Percentiles rank a stretch among this genome's conserved stretches.
Conservation (phyloP, 1,140 invertebrate genomes). For the Cyrtorhinus lividipennis region DNA sequence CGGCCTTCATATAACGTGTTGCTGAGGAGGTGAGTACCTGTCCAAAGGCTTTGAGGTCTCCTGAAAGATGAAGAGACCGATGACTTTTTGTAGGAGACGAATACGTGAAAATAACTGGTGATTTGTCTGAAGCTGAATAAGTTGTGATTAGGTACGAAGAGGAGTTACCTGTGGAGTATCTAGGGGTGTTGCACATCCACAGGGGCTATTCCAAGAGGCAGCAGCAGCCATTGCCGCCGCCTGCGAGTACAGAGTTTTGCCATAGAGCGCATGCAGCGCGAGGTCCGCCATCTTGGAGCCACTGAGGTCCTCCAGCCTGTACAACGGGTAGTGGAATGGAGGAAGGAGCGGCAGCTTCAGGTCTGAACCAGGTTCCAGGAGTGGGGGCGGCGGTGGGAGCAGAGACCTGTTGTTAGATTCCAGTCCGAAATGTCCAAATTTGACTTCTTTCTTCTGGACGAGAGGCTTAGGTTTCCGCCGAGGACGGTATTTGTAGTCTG, state of each 20-base stretch:
- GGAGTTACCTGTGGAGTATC: conserved; percentile 25
- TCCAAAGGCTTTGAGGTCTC: background rate
- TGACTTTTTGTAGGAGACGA: no score
- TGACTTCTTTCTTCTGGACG: conserved; percentile 52
- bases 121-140: no score
- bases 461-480: conserved; percentile 72
- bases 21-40: conserved; percentile 28
- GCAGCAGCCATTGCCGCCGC: conserved; percentile 32
- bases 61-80: background rate
- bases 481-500: conserved; percentile 89
- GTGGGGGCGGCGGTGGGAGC: conserved; percentile 41
- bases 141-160: no score
- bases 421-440: conserved; percentile 38
- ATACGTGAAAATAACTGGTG: no score
- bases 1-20: conserved; percentile 67
- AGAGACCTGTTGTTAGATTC: conserved; percentile 36
- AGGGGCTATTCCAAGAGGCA: conserved; percentile 34
- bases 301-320: conserved; percentile 42
- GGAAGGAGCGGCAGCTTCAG: conserved; percentile 54
- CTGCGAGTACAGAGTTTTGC: conserved; percentile 35
- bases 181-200: conserved; percentile 30
- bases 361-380: conserved; percentile 41
- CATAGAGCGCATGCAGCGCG: conserved; percentile 41
- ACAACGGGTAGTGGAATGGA: conserved; percentile 51
- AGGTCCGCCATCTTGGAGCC: conserved; percentile 41